phyloP scores from a whole-genome alignment of 2,797 vertebrate genomes.

The Percopsis omiscomaycus region DNA sequence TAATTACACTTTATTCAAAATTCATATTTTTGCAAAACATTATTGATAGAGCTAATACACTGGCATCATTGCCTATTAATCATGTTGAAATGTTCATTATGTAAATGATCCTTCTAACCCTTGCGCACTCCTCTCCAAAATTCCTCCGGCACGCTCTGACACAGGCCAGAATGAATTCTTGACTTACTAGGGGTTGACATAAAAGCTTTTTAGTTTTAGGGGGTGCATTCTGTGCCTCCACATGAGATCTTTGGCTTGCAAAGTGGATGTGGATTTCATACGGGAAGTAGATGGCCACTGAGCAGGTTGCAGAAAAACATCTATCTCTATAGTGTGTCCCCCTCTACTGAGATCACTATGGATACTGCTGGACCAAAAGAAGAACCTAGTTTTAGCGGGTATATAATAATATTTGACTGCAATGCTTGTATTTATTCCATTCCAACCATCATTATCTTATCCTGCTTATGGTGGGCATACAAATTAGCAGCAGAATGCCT shows the following conservation, averaged over 20 bases:
- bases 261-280: conserved; percentile 43
- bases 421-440: conserved; percentile 16
- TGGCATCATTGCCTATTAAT: conserved; percentile 45
- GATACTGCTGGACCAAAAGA: conserved; percentile 18
- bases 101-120: conserved; percentile 24
- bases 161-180: conserved; percentile 22
- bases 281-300: conserved; percentile 13
- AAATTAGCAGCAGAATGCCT: conserved; percentile 21
- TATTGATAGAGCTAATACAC: conserved; percentile 57
- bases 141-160: conserved; percentile 9
- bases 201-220: conserved; percentile 58
- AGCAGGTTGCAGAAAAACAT: conserved; percentile 33
- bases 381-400: conserved; percentile 9
- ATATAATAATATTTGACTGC: conserved; percentile 16
- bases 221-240: conserved; percentile 48
- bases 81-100: conserved; percentile 36
- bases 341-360: conserved; percentile 35
- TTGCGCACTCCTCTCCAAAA: neutral
- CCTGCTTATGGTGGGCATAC: conserved; percentile 20
- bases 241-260: conserved; percentile 45
- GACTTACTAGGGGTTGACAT: conserved; percentile 19
- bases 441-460: neutral
- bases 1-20: conserved; percentile 66
- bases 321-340: conserved; percentile 50
- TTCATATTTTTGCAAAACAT: conserved; percentile 45